phyloP scores from a whole-genome alignment of 1,140 invertebrate genomes.

The Hycleus cichorii region DNA sequence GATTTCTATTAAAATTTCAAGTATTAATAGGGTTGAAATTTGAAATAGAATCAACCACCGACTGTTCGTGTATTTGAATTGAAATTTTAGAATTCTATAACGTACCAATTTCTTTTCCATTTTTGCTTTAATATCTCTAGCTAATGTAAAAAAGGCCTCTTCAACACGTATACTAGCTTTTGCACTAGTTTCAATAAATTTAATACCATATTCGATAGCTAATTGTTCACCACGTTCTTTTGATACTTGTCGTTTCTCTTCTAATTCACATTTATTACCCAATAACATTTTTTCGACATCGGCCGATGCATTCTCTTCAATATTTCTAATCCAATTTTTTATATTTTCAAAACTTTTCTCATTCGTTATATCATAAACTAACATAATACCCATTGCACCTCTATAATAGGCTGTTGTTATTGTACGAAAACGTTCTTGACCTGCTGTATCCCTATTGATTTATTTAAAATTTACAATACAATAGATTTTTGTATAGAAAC shows the following conservation, averaged over 20 bases:
- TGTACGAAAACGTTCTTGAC: constrained; percentile 93
- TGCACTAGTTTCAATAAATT: constrained; percentile 90
- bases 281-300: constrained; percentile 94
- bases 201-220: constrained; percentile 85
- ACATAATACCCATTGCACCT: constrained; percentile 98
- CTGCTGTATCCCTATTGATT: constrained; percentile 81
- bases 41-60: too few species aligned
- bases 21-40: too few species aligned
- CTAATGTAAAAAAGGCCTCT: constrained; percentile 86
- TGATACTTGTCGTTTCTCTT: constrained; percentile 80
- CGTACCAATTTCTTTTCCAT: constrained; percentile 92
- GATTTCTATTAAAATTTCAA: too few species aligned
- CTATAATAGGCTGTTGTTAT: constrained; percentile 98
- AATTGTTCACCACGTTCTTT: constrained; percentile 66
- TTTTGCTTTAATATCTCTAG: constrained; percentile 89
- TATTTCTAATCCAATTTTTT: constrained; percentile 97
- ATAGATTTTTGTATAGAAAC: constrained; percentile 22
- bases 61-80: not conserved
- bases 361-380: constrained; percentile 98
- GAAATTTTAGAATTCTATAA: constrained; percentile 1
- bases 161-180: constrained; percentile 88
- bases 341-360: constrained; percentile 99
- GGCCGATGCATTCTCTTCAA: constrained; percentile 91
- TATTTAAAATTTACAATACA: not conserved
- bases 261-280: constrained; percentile 91